Percentiles rank a stretch among this genome's conserved stretches.
Evolutionary conservation across 2,888 invertebrate genomes (phyloP).

Genomic region (Phyllotreta striolata): DNA sequence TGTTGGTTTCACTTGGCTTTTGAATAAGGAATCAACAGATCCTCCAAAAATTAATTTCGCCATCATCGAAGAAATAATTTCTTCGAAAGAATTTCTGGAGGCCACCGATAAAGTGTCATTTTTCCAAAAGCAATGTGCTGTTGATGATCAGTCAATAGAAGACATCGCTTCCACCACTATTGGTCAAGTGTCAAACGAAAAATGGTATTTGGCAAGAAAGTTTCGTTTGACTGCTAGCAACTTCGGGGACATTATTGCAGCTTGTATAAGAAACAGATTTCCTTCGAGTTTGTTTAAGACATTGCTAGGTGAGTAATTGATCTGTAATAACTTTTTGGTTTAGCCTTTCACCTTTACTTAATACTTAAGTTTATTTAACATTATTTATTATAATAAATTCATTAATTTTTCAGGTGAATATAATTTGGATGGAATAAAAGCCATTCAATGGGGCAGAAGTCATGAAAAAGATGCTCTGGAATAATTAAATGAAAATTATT

Average conservation of each 20-base stretch:
- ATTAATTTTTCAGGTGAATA: too few species aligned
- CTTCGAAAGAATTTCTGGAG: background rate
- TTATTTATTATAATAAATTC: too few species aligned
- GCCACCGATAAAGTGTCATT: background rate
- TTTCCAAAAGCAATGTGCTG: conserved; percentile 7
- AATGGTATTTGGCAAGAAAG: conserved; percentile 26
- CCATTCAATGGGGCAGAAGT: conserved; percentile 41
- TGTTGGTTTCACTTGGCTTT: conserved; percentile 20
- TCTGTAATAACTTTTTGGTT: too few species aligned
- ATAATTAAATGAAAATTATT: background rate
- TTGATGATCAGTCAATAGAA: conserved; percentile 12
- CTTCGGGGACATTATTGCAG: conserved; percentile 20
- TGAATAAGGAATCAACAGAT: background rate
- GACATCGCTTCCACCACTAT: background rate
- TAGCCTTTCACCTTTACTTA: too few species aligned
- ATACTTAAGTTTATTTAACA: too few species aligned
- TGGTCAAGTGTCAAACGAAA: conserved; percentile 24
- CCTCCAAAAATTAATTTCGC: background rate
- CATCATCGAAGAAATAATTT: conserved; percentile 12
- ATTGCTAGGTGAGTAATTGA: conserved; percentile 15
- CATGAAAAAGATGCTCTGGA: conserved; percentile 16
- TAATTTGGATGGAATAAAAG: conserved; percentile 12
- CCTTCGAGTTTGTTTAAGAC: conserved; percentile 22
- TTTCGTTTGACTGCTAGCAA: conserved; percentile 25
- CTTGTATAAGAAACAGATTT: conserved; percentile 16